Conservation (phyloP, 1,140 invertebrate species). For the Conopomorpha cramerella region DNA sequence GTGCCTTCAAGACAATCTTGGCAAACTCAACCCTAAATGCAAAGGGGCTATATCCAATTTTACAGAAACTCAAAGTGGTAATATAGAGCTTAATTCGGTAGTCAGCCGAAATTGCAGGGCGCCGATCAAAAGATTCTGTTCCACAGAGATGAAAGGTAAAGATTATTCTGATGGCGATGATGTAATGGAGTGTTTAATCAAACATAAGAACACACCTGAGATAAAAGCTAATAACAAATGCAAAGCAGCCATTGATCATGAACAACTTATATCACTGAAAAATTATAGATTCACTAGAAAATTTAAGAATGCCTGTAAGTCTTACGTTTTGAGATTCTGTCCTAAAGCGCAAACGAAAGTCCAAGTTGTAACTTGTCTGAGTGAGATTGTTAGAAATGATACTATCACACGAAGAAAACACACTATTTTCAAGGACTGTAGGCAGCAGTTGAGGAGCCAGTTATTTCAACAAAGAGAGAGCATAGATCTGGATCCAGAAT, state of each 20-base stretch:
- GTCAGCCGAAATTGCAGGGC: slow-evolving; percentile 81
- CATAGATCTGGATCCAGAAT: slow-evolving; percentile 80
- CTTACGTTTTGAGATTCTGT: slow-evolving; percentile 83
- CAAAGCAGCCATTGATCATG: slow-evolving; percentile 91
- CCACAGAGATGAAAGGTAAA: slow-evolving; percentile 68
- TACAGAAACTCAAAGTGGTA: slow-evolving; percentile 86
- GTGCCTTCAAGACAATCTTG: slow-evolving; percentile 91
- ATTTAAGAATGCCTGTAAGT: slow-evolving; percentile 92
- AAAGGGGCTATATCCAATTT: slow-evolving; percentile 81
- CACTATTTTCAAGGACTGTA: slow-evolving; percentile 81
- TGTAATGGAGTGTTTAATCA: slow-evolving; percentile 92
- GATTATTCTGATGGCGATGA: slow-evolving; percentile 82
- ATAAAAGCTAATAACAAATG: slow-evolving; percentile 81
- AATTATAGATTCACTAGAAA: slow-evolving; percentile 94
- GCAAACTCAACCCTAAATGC: slow-evolving; percentile 69
- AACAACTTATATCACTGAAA: slow-evolving; percentile 89
- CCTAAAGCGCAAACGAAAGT: slow-evolving; percentile 76
- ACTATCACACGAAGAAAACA: slow-evolving; percentile 79
- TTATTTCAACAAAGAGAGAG: slow-evolving; percentile 88
- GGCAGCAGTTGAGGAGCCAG: slow-evolving; percentile 86
- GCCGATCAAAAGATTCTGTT: slow-evolving; percentile 83
- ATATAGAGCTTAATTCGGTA: slow-evolving; percentile 85
- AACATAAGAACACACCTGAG: slow-evolving; percentile 86
- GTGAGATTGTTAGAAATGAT: slow-evolving; percentile 87
- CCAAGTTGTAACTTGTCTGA: slow-evolving; percentile 90